A percentile compares a stretch with the other conserved stretches of the same genome.
Conservation (phyloP, 2,888 invertebrate genomes). For the Tiliacea citrago region DNA sequence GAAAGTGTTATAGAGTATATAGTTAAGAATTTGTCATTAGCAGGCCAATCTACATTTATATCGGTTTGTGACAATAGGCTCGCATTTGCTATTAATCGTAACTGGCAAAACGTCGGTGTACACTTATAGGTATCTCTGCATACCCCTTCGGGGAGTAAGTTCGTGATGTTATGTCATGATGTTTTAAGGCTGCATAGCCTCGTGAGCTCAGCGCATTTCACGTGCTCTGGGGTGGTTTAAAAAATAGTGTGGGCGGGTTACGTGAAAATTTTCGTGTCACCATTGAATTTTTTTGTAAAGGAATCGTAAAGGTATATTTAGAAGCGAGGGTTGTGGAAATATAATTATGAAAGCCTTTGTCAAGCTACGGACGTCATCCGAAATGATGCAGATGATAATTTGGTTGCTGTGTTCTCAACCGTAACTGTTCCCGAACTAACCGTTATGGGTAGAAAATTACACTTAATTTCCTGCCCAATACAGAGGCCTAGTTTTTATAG, state of each 20-base stretch:
- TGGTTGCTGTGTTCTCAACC: neutral
- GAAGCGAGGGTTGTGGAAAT: neutral
- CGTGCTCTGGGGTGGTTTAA: neutral
- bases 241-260: neutral
- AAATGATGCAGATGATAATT: neutral
- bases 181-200: neutral
- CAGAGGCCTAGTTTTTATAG: neutral
- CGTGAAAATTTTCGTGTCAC: neutral
- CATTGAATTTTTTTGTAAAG: neutral
- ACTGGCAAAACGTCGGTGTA: neutral
- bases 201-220: neutral
- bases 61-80: neutral
- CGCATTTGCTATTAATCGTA: neutral
- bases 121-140: neutral
- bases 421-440: neutral
- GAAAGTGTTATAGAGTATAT: neutral
- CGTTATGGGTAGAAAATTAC: neutral
- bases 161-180: neutral
- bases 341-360: conserved; percentile 4
- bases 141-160: neutral
- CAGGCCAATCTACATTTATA: neutral
- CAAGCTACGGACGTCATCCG: neutral
- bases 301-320: neutral
- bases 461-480: neutral
- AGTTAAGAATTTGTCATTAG: neutral